Base-by-base conservation (phyloP, 2,113 vertebrate species). In the Hyperoodon ampullatus region DNA sequence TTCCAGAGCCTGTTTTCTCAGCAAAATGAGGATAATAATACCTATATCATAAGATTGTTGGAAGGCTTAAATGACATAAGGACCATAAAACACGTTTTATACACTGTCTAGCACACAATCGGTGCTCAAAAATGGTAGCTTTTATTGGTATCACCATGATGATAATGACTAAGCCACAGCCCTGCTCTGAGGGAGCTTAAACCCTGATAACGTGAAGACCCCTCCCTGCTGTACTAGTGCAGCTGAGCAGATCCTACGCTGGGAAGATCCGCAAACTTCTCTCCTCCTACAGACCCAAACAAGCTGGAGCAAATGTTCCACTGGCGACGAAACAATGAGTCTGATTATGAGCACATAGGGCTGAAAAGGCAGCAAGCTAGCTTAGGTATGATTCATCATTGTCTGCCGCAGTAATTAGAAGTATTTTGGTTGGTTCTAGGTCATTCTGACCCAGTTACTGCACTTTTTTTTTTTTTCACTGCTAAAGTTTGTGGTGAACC, bases 361-460 rank as follows among this genome's bases (percentile, higher is more conserved):
- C 55, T 12, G 47, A 50, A 50, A 65, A 60, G 63, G 66, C 90
- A 50, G 19, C 47, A 4, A 23, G 81, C 85, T 14, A 3, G 23
- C 82, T 33, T 26, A 9, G 33, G 44, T 6, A 3, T 94, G 95
- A 94, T 7, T 94, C 94, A 88, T 19, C 60, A 13, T 3, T 26
- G 77, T 63, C 84, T 44, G 95, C 80, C 21, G 13, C 14, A 0
- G 71, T 47, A 84, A 96, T 93, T 55, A 88, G 84, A 90, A 68
- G 93, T 63, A 33, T 82, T 94, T 89, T 35, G 55, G 80, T 44
- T 28, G 26, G 63, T 68, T 95, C 93, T 68, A 23, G 97, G 97
- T 97, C 97, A 96, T 65, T 68, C 50, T 68, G 95, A 97, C 97
- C 96, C 93, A 47, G 70, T 61, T 24, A n/a, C 74, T 74, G 71